Base-by-base conservation (phyloP, 2,113 vertebrate genomes). In the Brachyhypopomus gauderio region DNA sequence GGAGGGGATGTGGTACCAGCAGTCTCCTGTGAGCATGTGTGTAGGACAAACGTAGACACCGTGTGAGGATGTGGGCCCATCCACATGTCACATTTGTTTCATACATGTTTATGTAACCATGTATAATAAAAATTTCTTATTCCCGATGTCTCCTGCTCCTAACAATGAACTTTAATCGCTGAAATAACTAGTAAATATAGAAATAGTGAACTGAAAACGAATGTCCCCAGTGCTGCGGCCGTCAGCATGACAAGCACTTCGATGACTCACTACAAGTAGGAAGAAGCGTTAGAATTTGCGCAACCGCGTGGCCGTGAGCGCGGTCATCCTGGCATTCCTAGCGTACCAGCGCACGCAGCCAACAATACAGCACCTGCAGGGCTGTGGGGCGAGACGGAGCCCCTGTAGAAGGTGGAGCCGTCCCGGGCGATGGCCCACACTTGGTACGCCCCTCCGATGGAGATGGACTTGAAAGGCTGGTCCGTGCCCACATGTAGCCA, bases 401-500 rank as follows among this genome's bases (percentile, higher is more conserved):
- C 96, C 5, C 97, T 88, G 86, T 97, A 97, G 90, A 99, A 99
- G 4, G 96, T 93, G 0, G 98, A 97, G 23, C 98, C 97, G 0
- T 99, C 97, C 66, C 89, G 91, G 4, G 97, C 97, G 22, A 98
- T 91, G 2, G 96, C 96, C 98, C 98, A 99, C 56, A 99, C 96
- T 85, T 97, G 97, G 80, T 94, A 91, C 87, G 91, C 95, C 1
- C 92, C 93, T 14, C 98, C 97, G 0, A 99, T 89, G 48, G 95
- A 98, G 85, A 99, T 86, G 0, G 96, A 98, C 86, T 94, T 90
- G 60, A 99, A 99, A 71, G 97, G 96, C 88, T 98, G 97, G 85
- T 99, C 96, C 0, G 97, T 97, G 84, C 96, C 97, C 7, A 99
- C 94, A 0, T 99, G 98, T 58, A 98, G 95, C 98, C 98, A 99